Evolutionary conservation across 2,888 invertebrate species (phyloP), one percentile per base, ranked within the genome.

Genomic region (Automeris io): DNA sequence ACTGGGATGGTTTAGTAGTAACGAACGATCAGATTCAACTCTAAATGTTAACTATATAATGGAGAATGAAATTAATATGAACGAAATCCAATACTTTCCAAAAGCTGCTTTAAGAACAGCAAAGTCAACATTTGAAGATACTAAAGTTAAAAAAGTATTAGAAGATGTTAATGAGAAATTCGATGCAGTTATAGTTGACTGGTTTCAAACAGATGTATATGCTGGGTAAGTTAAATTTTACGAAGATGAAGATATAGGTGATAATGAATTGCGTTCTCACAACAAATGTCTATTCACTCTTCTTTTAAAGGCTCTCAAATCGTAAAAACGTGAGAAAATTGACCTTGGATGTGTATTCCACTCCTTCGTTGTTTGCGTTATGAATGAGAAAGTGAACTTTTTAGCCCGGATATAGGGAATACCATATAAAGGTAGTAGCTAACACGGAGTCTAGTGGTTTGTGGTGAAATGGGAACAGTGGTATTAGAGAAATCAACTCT

Each of bases 151-250:
- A 18, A 46, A 52, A 5, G n/a, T 74, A 0, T 16, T 74, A 7
- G 41, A 52, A 29, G 54, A 73, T 18, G 40, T 54, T 1, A 59
- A 36, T 9, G 54, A 67, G 43, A 36, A 51, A 1, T 72, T 69
- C 33, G 73, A 74, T 37, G 55, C 47, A 2, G 58, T 70, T 2
- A 45, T 74, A 8, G 41, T 46, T 0, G 72, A 73, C 44, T 61
- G 66, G 43, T 36, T 67, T 35, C 70, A 66, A 33, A 44, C 46
- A 9, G 70, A 72, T 36, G 8, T 69, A n/a, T 62, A 53, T 41
- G 42, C 65, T 2, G 68, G 66, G 72, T 70, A 49, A 59, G 57
- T 43, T 7, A 6, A 8, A n/a, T n/a, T n/a, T n/a, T n/a, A n/a
- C n/a, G n/a, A n/a, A n/a, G n/a, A n/a, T n/a, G n/a, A n/a, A n/a